Evolutionary conservation across 2,888 invertebrate species (phyloP), one percentile per base, ranked within the genome.

Genomic region (Noctua janthe): DNA sequence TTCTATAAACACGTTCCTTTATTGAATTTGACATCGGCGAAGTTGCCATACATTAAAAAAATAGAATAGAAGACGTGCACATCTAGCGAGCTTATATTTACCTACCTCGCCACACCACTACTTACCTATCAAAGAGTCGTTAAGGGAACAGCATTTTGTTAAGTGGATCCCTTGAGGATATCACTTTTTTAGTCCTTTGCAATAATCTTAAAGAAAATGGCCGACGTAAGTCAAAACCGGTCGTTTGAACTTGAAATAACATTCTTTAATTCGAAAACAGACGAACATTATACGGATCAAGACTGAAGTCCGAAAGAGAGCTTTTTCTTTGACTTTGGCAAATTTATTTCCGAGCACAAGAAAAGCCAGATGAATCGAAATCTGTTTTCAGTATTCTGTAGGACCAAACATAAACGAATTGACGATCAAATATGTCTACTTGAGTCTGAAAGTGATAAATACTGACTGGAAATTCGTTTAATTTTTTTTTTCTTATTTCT

Each of bases 191-290:
- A 51, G 6, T 35, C 13, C n/a, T 59, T 49, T 47, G n/a, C 20
- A 43, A 23, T 43, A 56, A 56, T 47, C 8, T 1, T 5, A 5
- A 39, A 39, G 13, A 43, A 51, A 1, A 10, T 20, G 17, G 8
- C n/a, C 70, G 39, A 39, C 23, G 5, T 43, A 47, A 11, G 20
- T 35, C 51, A 23, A 54, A 35, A 71, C 15, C 43, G 13, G 67
- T 43, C 74, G 23, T 66, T 59, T 71, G 17, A 35, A 71, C 17
- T 35, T 1, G 43, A 35, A n/a, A 62, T 62, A 20, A 17, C 11
- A n/a, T n/a, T n/a, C n/a, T 76, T n/a, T 47, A 69, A 49, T 69
- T 74, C n/a, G 5, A 74, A 67, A 67, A 67, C 51, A 74, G 49
- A 74, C 67, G 66, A 35, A 35, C 43, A 47, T 23, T 62, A 62